Percentiles rank a stretch among this genome's conserved stretches.
phyloP scores from a whole-genome alignment of 2,888 invertebrate species.

The Mesochorus sp. region DNA sequence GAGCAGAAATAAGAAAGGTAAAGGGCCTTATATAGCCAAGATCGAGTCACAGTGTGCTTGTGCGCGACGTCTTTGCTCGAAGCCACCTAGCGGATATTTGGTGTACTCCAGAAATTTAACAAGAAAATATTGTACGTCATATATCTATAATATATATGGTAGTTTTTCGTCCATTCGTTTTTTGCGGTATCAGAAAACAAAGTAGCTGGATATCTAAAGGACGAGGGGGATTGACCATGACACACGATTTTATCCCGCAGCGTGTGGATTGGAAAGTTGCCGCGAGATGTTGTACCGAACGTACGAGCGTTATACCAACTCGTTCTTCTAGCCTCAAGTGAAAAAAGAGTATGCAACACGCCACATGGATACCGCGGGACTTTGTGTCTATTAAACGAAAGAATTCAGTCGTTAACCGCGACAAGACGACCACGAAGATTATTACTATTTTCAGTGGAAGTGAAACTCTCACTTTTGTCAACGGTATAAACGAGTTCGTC shows the following conservation, averaged over 20 bases:
- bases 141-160: background rate
- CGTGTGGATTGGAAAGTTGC: conserved; percentile 73
- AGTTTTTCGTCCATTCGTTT: background rate
- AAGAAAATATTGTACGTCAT: background rate
- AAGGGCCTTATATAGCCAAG: too few relatives aligned
- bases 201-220: conserved; percentile 45
- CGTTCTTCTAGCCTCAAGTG: conserved; percentile 14
- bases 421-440: conserved; percentile 62
- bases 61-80: too few relatives aligned
- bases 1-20: too few relatives aligned
- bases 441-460: conserved; percentile 71
- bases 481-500: conserved; percentile 17
- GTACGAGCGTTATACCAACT: conserved; percentile 38
- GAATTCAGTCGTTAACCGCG: conserved; percentile 68
- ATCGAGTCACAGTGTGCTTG: too few relatives aligned
- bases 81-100: too few relatives aligned
- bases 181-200: conserved; percentile 40
- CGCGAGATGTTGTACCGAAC: conserved; percentile 42
- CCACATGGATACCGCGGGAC: conserved; percentile 6
- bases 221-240: conserved; percentile 70
- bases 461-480: conserved; percentile 70
- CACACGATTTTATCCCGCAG: conserved; percentile 72
- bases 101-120: too few relatives aligned
- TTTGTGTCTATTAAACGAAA: conserved; percentile 41
- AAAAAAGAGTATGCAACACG: conserved; percentile 28